Evolutionary conservation across 2,888 invertebrate genomes (phyloP).

Genomic region (Ophion ventricosus): DNA sequence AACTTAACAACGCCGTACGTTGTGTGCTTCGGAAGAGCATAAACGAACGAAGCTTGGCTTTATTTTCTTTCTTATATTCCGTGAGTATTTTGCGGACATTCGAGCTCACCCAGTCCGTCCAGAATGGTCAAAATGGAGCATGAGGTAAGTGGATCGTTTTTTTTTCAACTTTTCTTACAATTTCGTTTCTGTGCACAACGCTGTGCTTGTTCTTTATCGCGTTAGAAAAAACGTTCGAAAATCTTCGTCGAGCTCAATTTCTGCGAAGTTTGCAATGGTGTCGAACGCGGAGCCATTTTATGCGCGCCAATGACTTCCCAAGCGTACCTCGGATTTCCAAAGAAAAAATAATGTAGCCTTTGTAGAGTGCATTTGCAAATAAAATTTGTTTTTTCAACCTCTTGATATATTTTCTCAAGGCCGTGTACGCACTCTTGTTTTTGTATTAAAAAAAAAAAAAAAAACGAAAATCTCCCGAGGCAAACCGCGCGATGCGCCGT

Average conservation of each 20-base stretch:
- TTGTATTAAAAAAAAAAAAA: not conserved
- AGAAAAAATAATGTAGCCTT: not conserved
- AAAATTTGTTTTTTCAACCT: not conserved
- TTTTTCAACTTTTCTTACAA: not conserved
- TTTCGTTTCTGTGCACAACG: not conserved
- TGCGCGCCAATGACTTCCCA: constrained; percentile 13
- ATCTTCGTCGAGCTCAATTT: not conserved
- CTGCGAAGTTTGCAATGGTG: not conserved
- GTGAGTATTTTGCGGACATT: constrained; percentile 26
- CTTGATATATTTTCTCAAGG: not conserved
- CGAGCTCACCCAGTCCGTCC: constrained; percentile 54
- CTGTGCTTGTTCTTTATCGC: not conserved
- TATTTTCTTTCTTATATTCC: constrained; percentile 40
- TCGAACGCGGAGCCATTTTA: not conserved
- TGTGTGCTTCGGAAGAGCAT: not conserved
- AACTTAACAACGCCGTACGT: not conserved
- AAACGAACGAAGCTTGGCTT: constrained; percentile 50
- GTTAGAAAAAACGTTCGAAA: not conserved
- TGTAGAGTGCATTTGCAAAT: not conserved
- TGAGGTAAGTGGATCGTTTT: constrained; percentile 73
- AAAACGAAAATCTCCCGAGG: too few species aligned
- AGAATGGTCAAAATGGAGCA: constrained; percentile 82
- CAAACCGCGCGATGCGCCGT: constrained; percentile 15
- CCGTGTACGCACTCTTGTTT: not conserved
- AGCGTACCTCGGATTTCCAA: not conserved